Evolutionary conservation across 2,888 invertebrate genomes (phyloP), one percentile per base, ranked within the genome.

Genomic region (Odontocerum albicorne): DNA sequence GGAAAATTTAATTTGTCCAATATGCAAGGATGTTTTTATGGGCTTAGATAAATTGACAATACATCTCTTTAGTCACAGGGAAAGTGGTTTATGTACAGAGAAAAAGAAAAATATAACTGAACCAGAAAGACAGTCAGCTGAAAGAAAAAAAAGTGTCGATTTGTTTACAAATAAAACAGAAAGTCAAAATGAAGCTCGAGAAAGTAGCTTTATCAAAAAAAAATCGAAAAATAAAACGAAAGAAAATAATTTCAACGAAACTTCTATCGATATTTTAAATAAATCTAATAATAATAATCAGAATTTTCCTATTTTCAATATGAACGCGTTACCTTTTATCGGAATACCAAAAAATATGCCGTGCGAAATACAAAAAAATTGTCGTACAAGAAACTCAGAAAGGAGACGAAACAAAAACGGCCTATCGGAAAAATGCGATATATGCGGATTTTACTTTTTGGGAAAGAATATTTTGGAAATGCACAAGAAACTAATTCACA

Each of bases 21-120:
- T 91, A 57, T 92, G 92, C 67, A 82, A 84, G 65, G 89, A 90
- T 65, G 75, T 84, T 63, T 75, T 91, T 15, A 72, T 82, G 60
- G 91, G 91, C 1, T 77, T 92, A 61, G 91, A 91, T 69, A 91
- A 91, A 73, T 74, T 91, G 45, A 91, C 91, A 1, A 89, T 91
- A 66, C 91, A 92, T 71, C 75, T 92, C 62, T 90, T 91, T 66
- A 85, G 85, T 56, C 91, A 91, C 67, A 81, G 84, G 3, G 72
- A 73, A 62, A 66, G 80, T 53, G 67, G 64, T 49, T 62, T 64
- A 20, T 52, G 62, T 62, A 55, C 53, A 43, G 22, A 38, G 36
- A 39, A 62, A 64, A 7, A 55, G 42, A 19, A 65, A n/a, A n/a
- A n/a, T n/a, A n/a, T n/a, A n/a, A n/a, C n/a, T n/a, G n/a, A n/a